Percentiles rank a stretch among this genome's conserved stretches.
These are phyloP conservation scores for Fistularia commersonii DNA, from an alignment of 2,797 vertebrate species.

Conservation along the genomic window DNA sequence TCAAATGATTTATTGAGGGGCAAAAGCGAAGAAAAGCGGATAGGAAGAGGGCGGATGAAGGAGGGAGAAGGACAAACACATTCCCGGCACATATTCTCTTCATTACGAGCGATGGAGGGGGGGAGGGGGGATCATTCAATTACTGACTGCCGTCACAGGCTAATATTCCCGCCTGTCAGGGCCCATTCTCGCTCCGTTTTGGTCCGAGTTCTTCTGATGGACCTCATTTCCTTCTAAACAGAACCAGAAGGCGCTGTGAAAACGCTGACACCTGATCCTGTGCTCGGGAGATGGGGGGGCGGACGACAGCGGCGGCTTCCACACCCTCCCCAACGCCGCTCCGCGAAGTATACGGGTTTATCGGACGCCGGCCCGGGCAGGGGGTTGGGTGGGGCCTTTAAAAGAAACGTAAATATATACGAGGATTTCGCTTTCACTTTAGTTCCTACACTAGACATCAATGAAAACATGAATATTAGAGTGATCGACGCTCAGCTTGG, in stretches of 20 bases:
- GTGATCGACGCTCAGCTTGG: too few relatives aligned
- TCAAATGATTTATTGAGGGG: slow-evolving; percentile 75
- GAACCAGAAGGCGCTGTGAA: slow-evolving; percentile 84
- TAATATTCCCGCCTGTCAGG: slow-evolving; percentile 87
- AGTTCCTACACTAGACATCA: too few relatives aligned
- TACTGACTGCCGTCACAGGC: slow-evolving; percentile 79
- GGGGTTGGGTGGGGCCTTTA: too few relatives aligned
- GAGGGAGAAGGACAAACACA: slow-evolving; percentile 77
- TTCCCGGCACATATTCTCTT: slow-evolving; percentile 85
- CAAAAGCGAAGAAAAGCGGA: slow-evolving; percentile 31
- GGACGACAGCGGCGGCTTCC: slow-evolving; percentile 58
- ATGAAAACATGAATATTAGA: too few relatives aligned
- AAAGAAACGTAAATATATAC: too few relatives aligned
- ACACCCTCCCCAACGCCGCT: slow-evolving; percentile 49
- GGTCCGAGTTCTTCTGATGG: slow-evolving; percentile 80
- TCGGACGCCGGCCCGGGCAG: too few relatives aligned
- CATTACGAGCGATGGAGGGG: slow-evolving; percentile 70
- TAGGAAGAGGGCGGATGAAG: slow-evolving; percentile 56
- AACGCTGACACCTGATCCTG: slow-evolving; percentile 81
- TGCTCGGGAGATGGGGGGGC: slow-evolving; percentile 67
- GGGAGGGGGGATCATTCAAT: slow-evolving; percentile 78
- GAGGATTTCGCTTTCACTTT: too few relatives aligned
- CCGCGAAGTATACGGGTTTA: slow-evolving; percentile 18
- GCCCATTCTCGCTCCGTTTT: slow-evolving; percentile 80
- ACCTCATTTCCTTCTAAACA: slow-evolving; percentile 79